Base-by-base conservation (phyloP, 2,888 invertebrate species). In the Parnassius smintheus region DNA sequence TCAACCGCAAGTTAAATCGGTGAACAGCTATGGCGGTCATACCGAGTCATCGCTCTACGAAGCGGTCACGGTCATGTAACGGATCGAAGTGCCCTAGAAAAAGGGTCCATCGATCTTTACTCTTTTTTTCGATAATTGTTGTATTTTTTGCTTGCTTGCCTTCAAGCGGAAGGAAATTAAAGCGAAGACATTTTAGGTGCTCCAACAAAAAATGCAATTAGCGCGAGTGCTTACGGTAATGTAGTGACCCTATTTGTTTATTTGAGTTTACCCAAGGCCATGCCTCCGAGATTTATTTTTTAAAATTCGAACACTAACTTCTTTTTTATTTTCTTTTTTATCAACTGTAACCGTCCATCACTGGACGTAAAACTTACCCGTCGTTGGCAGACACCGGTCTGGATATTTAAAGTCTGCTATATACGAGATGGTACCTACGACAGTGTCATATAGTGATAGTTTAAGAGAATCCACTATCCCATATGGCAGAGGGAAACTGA, bases 31-130 rank as follows among this genome's bases (percentile, higher is more conserved):
- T 67, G 70, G 72, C 69, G 67, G 71, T 74, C 75, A 75, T 71
- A 71, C 67, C 77, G 68, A 82, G 83, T 81, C 83, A 83, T 81
- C 78, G 80, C 72, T 67, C 72, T 69, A 69, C 75, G 77, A 72
- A 75, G 71, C 83, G 86, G 88, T 88, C 90, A 89, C 80, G 88
- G 89, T 74, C 89, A 77, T 71, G 57, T 90, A 90, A 90, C 90
- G 85, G 90, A 72, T 75, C 68, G 65, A 72, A 64, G 70, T 77
- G 90, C 82, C 88, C 89, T 82, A 88, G 81, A 79, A 81, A 84
- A 85, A 83, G 62, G 89, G 84, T 72, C 73, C 68, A 65, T 52
- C 57, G 74, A 74, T 73, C 75, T 72, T 75, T 75, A 73, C 71
- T 46, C 13, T 49, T 18, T 8, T 58, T 62, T 58, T 54, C 52